phyloP scores from a whole-genome alignment of 2,797 vertebrate genomes.

The Acanthornis magna region DNA sequence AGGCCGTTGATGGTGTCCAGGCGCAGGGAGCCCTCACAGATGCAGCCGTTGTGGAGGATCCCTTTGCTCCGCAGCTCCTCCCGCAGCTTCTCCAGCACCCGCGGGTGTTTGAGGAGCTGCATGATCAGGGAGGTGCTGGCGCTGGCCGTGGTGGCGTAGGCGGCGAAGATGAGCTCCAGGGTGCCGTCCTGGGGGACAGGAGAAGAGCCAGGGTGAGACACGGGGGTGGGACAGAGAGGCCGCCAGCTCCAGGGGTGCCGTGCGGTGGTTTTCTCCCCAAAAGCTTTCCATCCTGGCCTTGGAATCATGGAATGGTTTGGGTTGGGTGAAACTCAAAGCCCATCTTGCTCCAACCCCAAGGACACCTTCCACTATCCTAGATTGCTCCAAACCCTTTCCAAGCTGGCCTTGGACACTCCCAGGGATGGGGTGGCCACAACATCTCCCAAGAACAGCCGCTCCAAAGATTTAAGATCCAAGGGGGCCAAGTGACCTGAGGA shows the following conservation, averaged over 20 bases:
- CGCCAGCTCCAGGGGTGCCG: not conserved
- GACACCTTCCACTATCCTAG: fast-evolving
- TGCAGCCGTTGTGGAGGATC: slow-evolving; percentile 89
- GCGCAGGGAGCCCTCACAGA: slow-evolving; percentile 86
- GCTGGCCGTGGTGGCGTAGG: slow-evolving; percentile 94
- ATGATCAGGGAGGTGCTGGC: slow-evolving; percentile 96
- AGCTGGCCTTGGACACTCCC: fast-evolving
- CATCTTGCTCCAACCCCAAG: not conserved
- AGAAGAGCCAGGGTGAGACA: not conserved
- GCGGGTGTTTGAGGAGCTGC: slow-evolving; percentile 92
- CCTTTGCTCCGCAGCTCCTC: slow-evolving; percentile 89
- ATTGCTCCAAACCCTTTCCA: not conserved
- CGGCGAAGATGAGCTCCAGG: slow-evolving; percentile 93
- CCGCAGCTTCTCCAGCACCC: slow-evolving; percentile 88
- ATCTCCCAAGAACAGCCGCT: not conserved
- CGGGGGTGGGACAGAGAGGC: fast-evolving
- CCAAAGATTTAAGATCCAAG: not conserved
- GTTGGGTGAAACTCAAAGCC: fast-evolving
- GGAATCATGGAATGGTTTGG: fast-evolving
- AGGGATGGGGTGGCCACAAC: not conserved
- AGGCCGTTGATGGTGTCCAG: slow-evolving; percentile 87
- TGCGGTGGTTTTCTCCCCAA: fast-evolving
- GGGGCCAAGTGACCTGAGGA: too few relatives aligned
- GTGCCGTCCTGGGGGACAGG: slow-evolving; percentile 77
- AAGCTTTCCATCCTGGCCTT: not conserved